Base-by-base conservation (phyloP, 37 sponge, comb jelly and placozoan species). In the Halichondria panicea region DNA sequence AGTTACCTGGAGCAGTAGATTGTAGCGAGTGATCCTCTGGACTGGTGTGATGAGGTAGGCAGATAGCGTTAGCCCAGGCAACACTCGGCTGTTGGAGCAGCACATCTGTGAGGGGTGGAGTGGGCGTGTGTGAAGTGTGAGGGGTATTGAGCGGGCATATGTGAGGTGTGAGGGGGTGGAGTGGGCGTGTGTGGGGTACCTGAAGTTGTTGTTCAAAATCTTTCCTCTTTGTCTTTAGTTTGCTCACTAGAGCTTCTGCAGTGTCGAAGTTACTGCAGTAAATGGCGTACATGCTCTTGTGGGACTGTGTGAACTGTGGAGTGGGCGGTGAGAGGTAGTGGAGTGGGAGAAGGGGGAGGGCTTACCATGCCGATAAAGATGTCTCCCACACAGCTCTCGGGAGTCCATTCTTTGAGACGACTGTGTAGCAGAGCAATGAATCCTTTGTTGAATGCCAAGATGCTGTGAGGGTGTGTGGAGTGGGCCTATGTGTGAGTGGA, bases 261-360 rank as follows among this genome's bases (percentile, higher is more conserved):
- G 88, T 61, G 76, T 93, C 91, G 59, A 93, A 93, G 68, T 93
- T 93, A 65, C 80, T 90, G 60, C 97, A 96, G 79, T 96, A 96
- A 30, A 93, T 89, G 31, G 94, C 77, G 36, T 96, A 96, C 72
- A 96, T 90, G 41, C 85, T 86, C 75, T 85, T 86, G 77, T 91
- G 82, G 18, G 75, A 63, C 38, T 86, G 92, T 36, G 83, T 80
- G 68, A 91, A 91, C 92, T 91, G 74, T 34, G 74, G 67, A n/a
- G 40, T 2, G 68, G 44, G 21, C 3, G 44, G 45, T 15, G 59
- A 4, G 67, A 18, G 61, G 27, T 55, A 35, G 72, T 35, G 72
- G 22, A 43, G 25, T 67, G 6, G 68, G 12, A 37, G 28, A 39
- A 22, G 11, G 8, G 42, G 0, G 40, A 3, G 64, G 52, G 44